Evolutionary conservation across 2,797 vertebrate genomes (phyloP).

Genomic region (Muraenolepis orangiensis): DNA sequence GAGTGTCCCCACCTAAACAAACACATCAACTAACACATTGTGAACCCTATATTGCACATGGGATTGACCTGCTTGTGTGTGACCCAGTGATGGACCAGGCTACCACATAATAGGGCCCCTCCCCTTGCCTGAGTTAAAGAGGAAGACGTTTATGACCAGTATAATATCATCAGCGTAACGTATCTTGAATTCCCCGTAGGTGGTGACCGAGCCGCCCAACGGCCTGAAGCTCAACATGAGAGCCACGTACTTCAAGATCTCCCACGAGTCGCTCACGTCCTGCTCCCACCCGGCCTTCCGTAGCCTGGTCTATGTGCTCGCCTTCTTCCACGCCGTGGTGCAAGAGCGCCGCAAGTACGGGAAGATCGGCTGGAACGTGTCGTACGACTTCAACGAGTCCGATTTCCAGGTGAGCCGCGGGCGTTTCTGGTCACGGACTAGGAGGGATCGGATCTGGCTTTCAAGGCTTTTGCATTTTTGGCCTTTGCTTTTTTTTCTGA

Average conservation of each 20-base stretch:
- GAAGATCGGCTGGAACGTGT: slow-evolving; percentile 94
- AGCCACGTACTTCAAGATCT: slow-evolving; percentile 90
- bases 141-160: not conserved
- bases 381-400: slow-evolving; percentile 94
- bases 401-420: slow-evolving; percentile 84
- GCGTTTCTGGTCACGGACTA: not conserved
- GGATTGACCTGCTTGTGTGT: not conserved
- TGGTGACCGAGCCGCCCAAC: slow-evolving; percentile 93
- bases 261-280: slow-evolving; percentile 70
- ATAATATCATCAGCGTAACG: not conserved
- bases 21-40: not conserved
- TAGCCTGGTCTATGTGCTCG: slow-evolving; percentile 86
- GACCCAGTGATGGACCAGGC: not conserved
- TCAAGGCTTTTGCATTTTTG: not conserved
- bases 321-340: slow-evolving; percentile 96
- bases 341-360: slow-evolving; percentile 96
- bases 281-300: slow-evolving; percentile 86
- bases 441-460: not conserved
- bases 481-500: not conserved
- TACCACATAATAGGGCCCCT: not conserved
- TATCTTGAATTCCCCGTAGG: slow-evolving; percentile 64
- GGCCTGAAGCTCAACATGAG: slow-evolving; percentile 95
- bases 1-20: not conserved
- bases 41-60: not conserved
- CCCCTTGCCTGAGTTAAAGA: not conserved